A percentile compares a stretch with the other conserved stretches of the same genome.
These are phyloP conservation scores for Phalloptychus januarius DNA, from an alignment of 2,797 vertebrate species.

Conservation along the genomic window DNA sequence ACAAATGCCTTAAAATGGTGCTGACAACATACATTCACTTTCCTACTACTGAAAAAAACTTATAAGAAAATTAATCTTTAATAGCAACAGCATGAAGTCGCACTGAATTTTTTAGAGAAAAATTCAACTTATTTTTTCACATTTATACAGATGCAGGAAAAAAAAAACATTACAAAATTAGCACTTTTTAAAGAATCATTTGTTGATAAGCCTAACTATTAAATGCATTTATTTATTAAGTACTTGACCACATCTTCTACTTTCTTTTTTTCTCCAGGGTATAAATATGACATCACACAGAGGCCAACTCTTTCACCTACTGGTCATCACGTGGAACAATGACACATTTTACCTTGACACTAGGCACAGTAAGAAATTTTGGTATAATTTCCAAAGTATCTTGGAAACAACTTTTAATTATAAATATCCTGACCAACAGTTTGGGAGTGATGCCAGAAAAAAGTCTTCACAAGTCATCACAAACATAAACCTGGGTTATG, in stretches of 20 bases:
- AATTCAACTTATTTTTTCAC: not conserved
- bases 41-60: too few species aligned
- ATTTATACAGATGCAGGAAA: not conserved
- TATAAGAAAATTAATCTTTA: not conserved
- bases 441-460: constrained; percentile 1
- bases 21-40: not conserved
- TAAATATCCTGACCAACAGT: not conserved
- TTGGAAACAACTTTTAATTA: not conserved
- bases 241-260: not conserved
- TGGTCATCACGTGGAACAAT: not conserved
- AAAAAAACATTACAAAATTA: not conserved
- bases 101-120: not conserved
- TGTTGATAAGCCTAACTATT: not conserved
- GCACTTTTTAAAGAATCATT: not conserved
- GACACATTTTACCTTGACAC: not conserved
- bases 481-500: not conserved
- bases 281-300: not conserved
- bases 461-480: not conserved
- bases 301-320: not conserved
- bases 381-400: not conserved
- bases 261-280: not conserved
- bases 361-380: not conserved
- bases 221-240: not conserved
- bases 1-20: not conserved
- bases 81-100: not conserved